phyloP scores from a whole-genome alignment of 2,888 invertebrate genomes.

The Leptopilina drosophilae region DNA sequence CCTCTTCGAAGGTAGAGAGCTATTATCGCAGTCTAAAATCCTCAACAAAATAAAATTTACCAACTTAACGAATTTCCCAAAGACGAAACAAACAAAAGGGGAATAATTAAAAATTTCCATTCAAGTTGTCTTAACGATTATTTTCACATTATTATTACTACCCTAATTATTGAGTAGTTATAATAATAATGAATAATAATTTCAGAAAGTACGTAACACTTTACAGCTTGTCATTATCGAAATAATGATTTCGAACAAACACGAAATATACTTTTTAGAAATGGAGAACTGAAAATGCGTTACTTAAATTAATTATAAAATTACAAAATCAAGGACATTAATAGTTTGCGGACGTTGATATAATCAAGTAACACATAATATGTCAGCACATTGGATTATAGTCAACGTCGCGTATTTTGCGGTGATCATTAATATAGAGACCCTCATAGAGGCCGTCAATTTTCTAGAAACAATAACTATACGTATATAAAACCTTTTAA shows the following conservation, averaged over 20 bases:
- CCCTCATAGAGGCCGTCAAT: background rate
- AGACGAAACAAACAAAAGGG: too few species aligned
- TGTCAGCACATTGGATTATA: conserved; percentile 3
- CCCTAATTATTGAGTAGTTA: too few species aligned
- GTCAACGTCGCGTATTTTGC: background rate
- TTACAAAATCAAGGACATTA: background rate
- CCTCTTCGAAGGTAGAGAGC: background rate
- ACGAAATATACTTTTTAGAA: too few species aligned
- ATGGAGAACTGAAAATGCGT: background rate
- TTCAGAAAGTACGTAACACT: too few species aligned
- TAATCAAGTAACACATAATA: conserved; percentile 17
- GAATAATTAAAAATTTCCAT: background rate
- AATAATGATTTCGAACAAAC: too few species aligned
- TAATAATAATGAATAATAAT: too few species aligned
- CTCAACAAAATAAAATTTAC: too few species aligned
- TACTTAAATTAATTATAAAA: conserved; percentile 12
- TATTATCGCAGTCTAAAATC: background rate
- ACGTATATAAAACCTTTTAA: background rate
- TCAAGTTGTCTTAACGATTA: too few species aligned
- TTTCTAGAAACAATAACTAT: too few species aligned
- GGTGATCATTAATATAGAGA: background rate
- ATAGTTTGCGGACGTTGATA: conserved; percentile 11
- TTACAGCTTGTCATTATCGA: too few species aligned
- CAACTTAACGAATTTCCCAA: too few species aligned
- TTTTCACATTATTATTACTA: too few species aligned